Evolutionary conservation across 30 jellyfish, hydroid and myxozoan species (phyloP).

Genomic region (Aurelia aurita complex sp. Pacific): DNA sequence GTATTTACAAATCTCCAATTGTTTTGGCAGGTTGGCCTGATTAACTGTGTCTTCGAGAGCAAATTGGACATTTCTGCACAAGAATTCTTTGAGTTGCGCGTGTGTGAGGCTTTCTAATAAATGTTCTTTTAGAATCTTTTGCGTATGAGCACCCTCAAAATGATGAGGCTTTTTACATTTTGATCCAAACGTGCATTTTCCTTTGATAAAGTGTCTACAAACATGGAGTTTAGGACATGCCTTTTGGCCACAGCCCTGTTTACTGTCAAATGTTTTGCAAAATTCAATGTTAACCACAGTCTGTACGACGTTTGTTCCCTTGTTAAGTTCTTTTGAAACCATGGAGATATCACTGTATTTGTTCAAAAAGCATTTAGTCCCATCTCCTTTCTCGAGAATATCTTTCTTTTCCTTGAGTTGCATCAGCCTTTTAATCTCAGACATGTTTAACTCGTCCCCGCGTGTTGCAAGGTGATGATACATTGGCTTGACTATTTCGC

Average conservation of each 20-base stretch:
- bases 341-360: slow-evolving; percentile 41
- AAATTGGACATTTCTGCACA: slow-evolving; percentile 93
- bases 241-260: slow-evolving; percentile 70
- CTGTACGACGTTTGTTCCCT: slow-evolving; percentile 47
- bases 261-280: slow-evolving; percentile 90
- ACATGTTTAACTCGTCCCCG: slow-evolving; percentile 23
- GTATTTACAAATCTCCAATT: slow-evolving; percentile 87
- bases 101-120: slow-evolving; percentile 64
- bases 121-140: slow-evolving; percentile 53
- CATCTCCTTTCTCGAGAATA: slow-evolving; percentile 1
- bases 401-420: background rate
- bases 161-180: slow-evolving; percentile 97
- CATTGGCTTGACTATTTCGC: slow-evolving; percentile 9
- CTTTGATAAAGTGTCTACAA: slow-evolving; percentile 91
- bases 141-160: slow-evolving; percentile 72
- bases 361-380: slow-evolving; percentile 34
- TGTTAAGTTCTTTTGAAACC: slow-evolving; percentile 33
- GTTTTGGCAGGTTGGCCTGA: slow-evolving; percentile 75
- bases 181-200: slow-evolving; percentile 93
- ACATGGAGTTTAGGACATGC: slow-evolving; percentile 83
- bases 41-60: slow-evolving; percentile 71
- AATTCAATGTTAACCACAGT: slow-evolving; percentile 81
- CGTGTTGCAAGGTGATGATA: slow-evolving; percentile 1
- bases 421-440: slow-evolving; percentile 4
- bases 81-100: slow-evolving; percentile 64